phyloP scores from a whole-genome alignment of 2,888 invertebrate genomes.

The Ochropacha duplaris region DNA sequence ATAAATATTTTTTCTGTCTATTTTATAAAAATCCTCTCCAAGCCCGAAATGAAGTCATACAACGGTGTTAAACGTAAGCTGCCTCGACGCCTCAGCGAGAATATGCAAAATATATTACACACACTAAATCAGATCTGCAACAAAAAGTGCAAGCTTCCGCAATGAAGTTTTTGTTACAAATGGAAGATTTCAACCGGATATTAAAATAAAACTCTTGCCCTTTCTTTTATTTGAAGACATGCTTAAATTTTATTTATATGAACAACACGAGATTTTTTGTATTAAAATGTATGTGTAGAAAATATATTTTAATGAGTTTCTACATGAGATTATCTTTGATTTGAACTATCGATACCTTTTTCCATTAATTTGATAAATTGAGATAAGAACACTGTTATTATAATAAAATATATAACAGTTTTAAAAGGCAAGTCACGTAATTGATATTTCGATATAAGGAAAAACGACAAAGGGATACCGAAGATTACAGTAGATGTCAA shows the following conservation, averaged over 20 bases:
- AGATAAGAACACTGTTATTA: no score
- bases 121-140: slow-evolving; percentile 46
- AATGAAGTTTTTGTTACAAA: slow-evolving; percentile 39
- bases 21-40: slow-evolving; percentile 51
- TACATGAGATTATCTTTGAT: no score
- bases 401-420: no score
- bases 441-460: not conserved
- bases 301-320: no score
- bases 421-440: not conserved
- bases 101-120: slow-evolving; percentile 50
- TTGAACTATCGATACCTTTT: no score
- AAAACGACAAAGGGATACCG: not conserved
- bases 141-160: slow-evolving; percentile 30
- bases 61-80: slow-evolving; percentile 49
- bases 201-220: not conserved
- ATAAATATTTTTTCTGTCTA: not conserved
- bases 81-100: slow-evolving; percentile 25
- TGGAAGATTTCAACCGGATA: slow-evolving; percentile 23
- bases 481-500: not conserved
- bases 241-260: no score
- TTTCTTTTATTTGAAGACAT: no score
- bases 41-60: slow-evolving; percentile 61
- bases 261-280: no score
- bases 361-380: no score
- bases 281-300: no score